A percentile compares a stretch with the other conserved stretches of the same genome.
These are phyloP conservation scores for Holacanthella duospinosa DNA, from an alignment of 2,888 invertebrate genomes.

Conservation along the genomic window DNA sequence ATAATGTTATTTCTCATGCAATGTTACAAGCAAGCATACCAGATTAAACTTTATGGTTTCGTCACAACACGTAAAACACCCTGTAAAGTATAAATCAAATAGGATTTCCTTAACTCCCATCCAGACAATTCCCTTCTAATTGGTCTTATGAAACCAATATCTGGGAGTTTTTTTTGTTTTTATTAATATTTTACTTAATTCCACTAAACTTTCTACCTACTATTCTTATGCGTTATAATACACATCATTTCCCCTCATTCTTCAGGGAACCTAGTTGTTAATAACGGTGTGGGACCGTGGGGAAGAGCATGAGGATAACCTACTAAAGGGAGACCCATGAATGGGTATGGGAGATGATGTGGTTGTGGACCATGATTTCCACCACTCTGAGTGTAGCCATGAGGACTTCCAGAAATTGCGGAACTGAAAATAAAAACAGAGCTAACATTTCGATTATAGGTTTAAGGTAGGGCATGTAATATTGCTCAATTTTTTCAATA, in stretches of 20 bases:
- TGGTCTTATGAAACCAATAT: background rate
- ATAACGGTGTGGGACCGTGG: background rate
- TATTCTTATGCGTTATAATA: background rate
- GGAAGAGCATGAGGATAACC: background rate
- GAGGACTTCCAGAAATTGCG: background rate
- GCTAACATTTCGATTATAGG: too few relatives aligned
- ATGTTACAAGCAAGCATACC: too few relatives aligned
- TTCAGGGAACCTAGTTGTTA: too few relatives aligned
- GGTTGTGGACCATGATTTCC: background rate
- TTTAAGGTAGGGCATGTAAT: too few relatives aligned
- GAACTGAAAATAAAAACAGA: background rate
- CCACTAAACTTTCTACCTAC: background rate
- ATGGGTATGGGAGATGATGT: background rate
- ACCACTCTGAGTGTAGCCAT: background rate
- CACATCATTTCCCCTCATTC: too few relatives aligned
- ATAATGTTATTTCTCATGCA: too few relatives aligned
- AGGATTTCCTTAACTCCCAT: too few relatives aligned
- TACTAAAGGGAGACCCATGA: background rate
- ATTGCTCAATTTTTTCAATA: background rate
- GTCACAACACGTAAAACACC: too few relatives aligned
- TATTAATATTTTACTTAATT: background rate
- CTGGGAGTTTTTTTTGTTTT: background rate
- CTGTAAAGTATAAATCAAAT: too few relatives aligned
- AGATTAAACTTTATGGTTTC: too few relatives aligned
- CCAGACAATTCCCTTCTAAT: too few relatives aligned